phyloP scores from a whole-genome alignment of 2,113 vertebrate species.

The Callaeas wilsoni region DNA sequence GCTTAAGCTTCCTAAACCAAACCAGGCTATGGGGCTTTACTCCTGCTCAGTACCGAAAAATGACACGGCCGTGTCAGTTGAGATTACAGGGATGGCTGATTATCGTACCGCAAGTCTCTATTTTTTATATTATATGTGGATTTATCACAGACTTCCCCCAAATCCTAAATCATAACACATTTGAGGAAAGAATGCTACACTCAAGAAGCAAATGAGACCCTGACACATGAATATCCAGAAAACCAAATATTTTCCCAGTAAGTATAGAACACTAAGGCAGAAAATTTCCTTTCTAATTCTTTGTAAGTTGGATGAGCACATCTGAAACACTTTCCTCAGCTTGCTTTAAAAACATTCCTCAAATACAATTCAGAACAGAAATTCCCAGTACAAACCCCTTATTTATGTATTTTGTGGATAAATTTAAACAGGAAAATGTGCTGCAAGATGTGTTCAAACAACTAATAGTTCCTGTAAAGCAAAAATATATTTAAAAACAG shows the following conservation, averaged over 20 bases:
- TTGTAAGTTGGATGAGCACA: constrained; percentile 27
- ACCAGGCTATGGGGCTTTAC: neutral
- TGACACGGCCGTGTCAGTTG: neutral
- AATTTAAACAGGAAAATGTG: constrained; percentile 60
- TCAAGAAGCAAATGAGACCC: neutral
- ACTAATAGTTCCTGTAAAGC: constrained; percentile 47
- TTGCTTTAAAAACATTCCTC: constrained; percentile 41
- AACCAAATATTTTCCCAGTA: neutral
- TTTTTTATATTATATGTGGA: neutral
- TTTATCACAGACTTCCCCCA: neutral
- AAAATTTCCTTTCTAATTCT: neutral
- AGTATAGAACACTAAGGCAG: neutral
- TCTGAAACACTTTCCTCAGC: constrained; percentile 46
- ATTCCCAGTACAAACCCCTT: neutral
- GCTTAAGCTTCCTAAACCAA: neutral
- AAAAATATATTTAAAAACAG: neutral
- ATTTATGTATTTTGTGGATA: constrained; percentile 54
- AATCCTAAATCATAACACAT: neutral
- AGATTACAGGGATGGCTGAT: neutral
- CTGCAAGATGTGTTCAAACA: constrained; percentile 57
- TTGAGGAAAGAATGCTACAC: neutral
- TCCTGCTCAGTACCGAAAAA: neutral
- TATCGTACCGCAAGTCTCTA: accelerated
- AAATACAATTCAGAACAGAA: constrained; percentile 46
- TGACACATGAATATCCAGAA: neutral